These are phyloP conservation scores for Bubo blakistoni DNA, from an alignment of 2,113 vertebrate genomes.

Conservation along the genomic window DNA sequence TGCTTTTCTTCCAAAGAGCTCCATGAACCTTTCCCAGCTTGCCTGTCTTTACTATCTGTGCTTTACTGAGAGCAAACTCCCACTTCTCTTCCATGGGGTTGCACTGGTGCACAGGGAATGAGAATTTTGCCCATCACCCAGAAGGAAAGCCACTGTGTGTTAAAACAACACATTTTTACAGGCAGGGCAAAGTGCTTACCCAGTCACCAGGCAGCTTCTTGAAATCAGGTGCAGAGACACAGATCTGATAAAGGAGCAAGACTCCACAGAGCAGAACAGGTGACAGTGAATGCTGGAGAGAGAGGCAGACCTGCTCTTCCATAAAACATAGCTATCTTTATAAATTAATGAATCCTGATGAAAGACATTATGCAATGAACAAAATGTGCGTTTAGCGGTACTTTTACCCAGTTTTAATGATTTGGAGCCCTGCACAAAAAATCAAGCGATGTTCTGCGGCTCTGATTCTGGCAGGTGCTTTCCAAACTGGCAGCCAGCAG, in stretches of 20 bases:
- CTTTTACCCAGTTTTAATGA: background rate
- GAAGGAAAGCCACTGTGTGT: background rate
- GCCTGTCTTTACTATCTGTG: background rate
- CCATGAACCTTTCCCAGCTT: background rate
- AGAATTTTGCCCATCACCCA: background rate
- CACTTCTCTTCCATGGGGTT: background rate
- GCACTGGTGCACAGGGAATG: background rate
- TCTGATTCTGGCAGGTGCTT: background rate
- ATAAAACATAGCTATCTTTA: background rate
- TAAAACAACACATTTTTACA: background rate
- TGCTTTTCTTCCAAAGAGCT: background rate
- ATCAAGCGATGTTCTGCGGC: background rate
- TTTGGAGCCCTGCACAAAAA: background rate
- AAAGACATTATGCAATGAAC: background rate
- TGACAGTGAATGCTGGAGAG: background rate
- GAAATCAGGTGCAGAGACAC: background rate
- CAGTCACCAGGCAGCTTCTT: background rate
- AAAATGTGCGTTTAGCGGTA: background rate
- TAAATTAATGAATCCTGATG: background rate
- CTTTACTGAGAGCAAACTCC: background rate
- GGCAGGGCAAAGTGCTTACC: background rate
- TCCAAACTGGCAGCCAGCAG: background rate
- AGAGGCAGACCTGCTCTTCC: background rate
- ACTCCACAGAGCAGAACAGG: background rate
- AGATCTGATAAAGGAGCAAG: background rate